Conservation (phyloP, 2,113 vertebrate genomes). For the Psittacus erithacus region DNA sequence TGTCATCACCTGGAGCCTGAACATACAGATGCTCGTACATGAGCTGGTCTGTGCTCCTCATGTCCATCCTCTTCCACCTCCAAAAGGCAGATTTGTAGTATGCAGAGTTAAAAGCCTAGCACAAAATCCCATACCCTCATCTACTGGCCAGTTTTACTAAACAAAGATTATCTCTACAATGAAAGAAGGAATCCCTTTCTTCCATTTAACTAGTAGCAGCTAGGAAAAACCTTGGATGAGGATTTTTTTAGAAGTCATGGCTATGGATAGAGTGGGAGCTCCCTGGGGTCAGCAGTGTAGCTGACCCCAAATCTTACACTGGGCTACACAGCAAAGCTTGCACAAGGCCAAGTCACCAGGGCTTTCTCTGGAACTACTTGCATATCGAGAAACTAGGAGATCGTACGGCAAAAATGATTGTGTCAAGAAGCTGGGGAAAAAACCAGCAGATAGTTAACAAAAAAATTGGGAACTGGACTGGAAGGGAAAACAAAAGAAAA, state of each 20-base stretch:
- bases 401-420: not conserved
- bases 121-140: not conserved
- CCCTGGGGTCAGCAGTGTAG: not conserved
- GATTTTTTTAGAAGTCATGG: not conserved
- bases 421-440: not conserved
- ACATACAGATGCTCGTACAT: not conserved
- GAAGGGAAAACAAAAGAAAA: conserved; percentile 25
- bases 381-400: not conserved
- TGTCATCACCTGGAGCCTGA: not conserved
- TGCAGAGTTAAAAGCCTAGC: not conserved
- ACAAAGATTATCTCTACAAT: not conserved
- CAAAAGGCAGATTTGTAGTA: not conserved
- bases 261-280: not conserved
- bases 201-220: not conserved
- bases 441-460: not conserved
- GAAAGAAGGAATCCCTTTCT: not conserved
- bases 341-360: not conserved
- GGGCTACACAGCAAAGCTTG: not conserved
- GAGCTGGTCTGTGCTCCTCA: not conserved
- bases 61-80: not conserved
- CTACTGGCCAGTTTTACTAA: not conserved
- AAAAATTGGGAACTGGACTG: not conserved
- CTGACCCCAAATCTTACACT: not conserved
- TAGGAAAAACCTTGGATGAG: not conserved
- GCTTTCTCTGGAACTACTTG: not conserved